phyloP scores from a whole-genome alignment of 1,140 invertebrate genomes.

The Lepidotrigona ventralis region DNA sequence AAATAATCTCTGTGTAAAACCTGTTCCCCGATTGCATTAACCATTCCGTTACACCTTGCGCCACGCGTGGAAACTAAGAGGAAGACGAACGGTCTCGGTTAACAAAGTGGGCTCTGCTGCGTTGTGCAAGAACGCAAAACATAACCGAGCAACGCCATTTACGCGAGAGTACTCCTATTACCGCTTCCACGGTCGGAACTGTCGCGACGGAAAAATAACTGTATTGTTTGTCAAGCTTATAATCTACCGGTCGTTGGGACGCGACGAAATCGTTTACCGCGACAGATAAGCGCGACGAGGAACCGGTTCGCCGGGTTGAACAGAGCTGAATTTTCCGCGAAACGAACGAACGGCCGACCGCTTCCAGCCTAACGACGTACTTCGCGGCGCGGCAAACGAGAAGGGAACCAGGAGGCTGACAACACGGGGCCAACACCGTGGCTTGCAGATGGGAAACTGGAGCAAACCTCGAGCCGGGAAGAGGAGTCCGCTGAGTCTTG shows the following conservation, averaged over 20 bases:
- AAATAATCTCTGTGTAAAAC: no score
- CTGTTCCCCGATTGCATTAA: no score
- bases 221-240: neutral
- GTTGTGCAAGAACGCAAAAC: neutral
- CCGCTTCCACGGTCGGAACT: neutral
- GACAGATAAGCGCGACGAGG: neutral
- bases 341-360: constrained; percentile 9
- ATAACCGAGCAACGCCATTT: neutral
- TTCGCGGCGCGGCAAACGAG: constrained; percentile 53
- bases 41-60: no score
- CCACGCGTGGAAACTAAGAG: no score
- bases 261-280: neutral
- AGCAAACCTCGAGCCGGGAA: constrained; percentile 33
- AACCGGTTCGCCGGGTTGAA: constrained; percentile 32
- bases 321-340: constrained; percentile 31
- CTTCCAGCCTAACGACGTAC: constrained; percentile 51
- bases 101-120: no score
- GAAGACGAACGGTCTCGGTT: no score
- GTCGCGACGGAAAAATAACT: neutral
- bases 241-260: constrained; percentile 1
- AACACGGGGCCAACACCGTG: neutral
- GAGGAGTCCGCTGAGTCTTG: constrained; percentile 3
- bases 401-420: constrained; percentile 12
- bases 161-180: neutral
- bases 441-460: constrained; percentile 20